Evolutionary conservation across 2,888 invertebrate species (phyloP).

Genomic region (Lomographa bimaculata): DNA sequence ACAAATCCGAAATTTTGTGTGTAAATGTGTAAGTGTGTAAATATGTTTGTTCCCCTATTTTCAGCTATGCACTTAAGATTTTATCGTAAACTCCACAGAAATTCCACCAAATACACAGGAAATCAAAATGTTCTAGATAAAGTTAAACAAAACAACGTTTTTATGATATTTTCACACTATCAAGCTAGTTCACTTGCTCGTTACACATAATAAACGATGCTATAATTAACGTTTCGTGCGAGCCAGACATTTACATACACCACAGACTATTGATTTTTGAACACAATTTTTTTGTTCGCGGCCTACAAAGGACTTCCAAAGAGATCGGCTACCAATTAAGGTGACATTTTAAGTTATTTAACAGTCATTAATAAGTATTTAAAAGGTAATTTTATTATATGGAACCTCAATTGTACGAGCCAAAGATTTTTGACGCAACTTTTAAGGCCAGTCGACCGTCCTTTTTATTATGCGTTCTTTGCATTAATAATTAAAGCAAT

Average conservation of each 20-base stretch:
- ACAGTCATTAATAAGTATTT: slow-evolving; percentile 64
- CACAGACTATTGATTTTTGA: slow-evolving; percentile 14
- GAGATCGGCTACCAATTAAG: slow-evolving; percentile 54
- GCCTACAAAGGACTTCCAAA: slow-evolving; percentile 27
- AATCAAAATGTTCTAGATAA: slow-evolving; percentile 11
- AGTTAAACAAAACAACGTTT: slow-evolving; percentile 21
- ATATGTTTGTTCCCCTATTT: no score
- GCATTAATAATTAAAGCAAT: slow-evolving; percentile 51
- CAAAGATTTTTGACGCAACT: slow-evolving; percentile 55
- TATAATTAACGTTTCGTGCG: slow-evolving; percentile 50
- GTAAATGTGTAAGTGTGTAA: no score
- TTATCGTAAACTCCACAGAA: slow-evolving; percentile 6
- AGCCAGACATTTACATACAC: slow-evolving; percentile 40
- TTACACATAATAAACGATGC: slow-evolving; percentile 42
- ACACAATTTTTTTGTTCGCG: slow-evolving; percentile 28
- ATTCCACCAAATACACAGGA: slow-evolving; percentile 4
- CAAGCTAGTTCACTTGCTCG: slow-evolving; percentile 41
- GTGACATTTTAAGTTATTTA: slow-evolving; percentile 61
- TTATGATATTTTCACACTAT: slow-evolving; percentile 43
- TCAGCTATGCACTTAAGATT: slow-evolving; percentile 4
- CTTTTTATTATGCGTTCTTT: slow-evolving; percentile 35
- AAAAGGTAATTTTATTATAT: slow-evolving; percentile 70
- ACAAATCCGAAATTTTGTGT: no score
- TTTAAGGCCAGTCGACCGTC: slow-evolving; percentile 53
- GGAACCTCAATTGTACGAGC: slow-evolving; percentile 60